Conservation (phyloP, 2,113 vertebrate species). For the Cryptoleucopteryx plumbea region DNA sequence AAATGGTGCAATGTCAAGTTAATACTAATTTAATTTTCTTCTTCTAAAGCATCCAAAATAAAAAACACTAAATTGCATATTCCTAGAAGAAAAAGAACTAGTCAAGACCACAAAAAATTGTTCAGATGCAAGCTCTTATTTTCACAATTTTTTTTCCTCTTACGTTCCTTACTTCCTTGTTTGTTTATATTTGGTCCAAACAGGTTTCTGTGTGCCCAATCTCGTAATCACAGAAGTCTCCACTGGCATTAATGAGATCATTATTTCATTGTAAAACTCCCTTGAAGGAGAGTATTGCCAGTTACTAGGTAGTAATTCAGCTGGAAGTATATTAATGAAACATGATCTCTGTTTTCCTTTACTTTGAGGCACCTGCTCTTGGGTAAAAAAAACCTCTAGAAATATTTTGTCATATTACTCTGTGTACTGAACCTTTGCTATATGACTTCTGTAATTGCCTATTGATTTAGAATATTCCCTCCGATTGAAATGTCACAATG, state of each 20-base stretch:
- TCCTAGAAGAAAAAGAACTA: neutral
- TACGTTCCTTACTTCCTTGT: neutral
- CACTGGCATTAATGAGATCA: neutral
- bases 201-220: neutral
- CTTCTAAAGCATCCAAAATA: neutral
- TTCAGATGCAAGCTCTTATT: neutral
- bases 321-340: neutral
- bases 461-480: constrained; percentile 35
- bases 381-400: neutral
- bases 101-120: neutral
- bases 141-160: neutral
- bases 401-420: constrained; percentile 36
- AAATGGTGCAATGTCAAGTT: neutral
- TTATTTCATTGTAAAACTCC: neutral
- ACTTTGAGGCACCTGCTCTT: constrained; percentile 7
- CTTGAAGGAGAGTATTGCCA: neutral
- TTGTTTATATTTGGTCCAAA: neutral
- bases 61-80: neutral
- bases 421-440: constrained; percentile 30
- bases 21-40: neutral
- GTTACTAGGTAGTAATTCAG: neutral
- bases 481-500: constrained; percentile 17
- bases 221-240: neutral
- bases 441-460: constrained; percentile 35
- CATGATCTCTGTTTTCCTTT: neutral